Percentiles rank a stretch among this genome's conserved stretches.
These are phyloP conservation scores for Myotis brandtii DNA, from an alignment of 2,113 vertebrate genomes.

Conservation along the genomic window DNA sequence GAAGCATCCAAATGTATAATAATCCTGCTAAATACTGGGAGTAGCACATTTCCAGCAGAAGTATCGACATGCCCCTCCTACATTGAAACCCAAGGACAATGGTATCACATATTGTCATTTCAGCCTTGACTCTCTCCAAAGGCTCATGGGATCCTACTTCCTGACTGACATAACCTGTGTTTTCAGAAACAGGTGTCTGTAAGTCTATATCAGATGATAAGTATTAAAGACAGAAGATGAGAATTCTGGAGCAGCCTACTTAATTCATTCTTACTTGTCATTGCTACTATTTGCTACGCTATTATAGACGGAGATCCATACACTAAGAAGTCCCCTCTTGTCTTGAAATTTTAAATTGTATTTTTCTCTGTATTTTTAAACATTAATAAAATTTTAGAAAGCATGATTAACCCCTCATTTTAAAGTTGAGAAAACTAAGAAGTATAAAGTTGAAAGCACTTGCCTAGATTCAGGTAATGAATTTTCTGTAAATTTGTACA, in stretches of 20 bases:
- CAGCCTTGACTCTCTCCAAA: background rate
- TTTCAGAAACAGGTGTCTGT: constrained; percentile 42
- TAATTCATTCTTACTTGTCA: background rate
- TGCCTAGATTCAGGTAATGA: constrained; percentile 6
- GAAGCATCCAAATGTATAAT: background rate
- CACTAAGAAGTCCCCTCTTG: background rate
- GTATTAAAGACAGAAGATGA: constrained; percentile 31
- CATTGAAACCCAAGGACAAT: background rate
- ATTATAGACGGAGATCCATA: background rate
- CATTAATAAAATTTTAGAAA: constrained; percentile 27
- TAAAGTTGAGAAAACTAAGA: constrained; percentile 24
- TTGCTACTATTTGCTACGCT: background rate
- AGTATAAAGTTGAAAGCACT: background rate
- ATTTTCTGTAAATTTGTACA: background rate
- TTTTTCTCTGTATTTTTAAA: constrained; percentile 9
- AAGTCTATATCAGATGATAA: constrained; percentile 49
- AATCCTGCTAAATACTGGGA: background rate
- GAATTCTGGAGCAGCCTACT: background rate
- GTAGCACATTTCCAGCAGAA: background rate
- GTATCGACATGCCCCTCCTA: too few relatives aligned
- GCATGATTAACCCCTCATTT: background rate
- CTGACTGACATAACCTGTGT: background rate
- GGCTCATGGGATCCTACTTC: background rate
- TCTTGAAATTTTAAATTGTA: constrained; percentile 45
- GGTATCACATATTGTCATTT: background rate